Evolutionary conservation across 2,113 vertebrate genomes (phyloP).

Genomic region (Caranx melampygus): DNA sequence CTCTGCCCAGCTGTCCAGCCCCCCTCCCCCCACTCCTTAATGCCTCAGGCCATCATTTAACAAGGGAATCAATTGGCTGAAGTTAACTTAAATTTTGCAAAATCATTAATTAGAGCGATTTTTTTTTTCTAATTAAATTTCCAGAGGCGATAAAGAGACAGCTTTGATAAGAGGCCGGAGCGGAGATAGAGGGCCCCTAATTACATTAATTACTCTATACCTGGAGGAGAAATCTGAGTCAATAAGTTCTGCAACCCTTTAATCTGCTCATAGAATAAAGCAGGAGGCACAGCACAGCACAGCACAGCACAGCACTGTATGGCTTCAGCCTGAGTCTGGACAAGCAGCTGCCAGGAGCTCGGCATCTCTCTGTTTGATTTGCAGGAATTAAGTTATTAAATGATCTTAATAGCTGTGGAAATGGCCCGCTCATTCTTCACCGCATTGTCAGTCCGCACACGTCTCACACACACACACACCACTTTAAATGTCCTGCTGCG

Average conservation of each 20-base stretch:
- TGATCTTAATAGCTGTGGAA: constrained; percentile 49
- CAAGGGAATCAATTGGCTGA: constrained; percentile 41
- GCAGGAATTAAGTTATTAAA: constrained; percentile 55
- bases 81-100: constrained; percentile 58
- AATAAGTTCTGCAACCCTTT: constrained; percentile 51
- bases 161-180: constrained; percentile 55
- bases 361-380: constrained; percentile 25
- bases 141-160: constrained; percentile 63
- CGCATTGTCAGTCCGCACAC: constrained; percentile 41
- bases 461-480: constrained; percentile 13
- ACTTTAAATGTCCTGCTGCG: constrained; percentile 23
- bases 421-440: constrained; percentile 18
- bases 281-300: constrained; percentile 7
- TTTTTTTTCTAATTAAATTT: constrained; percentile 70
- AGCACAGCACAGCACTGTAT: background rate
- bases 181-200: constrained; percentile 61
- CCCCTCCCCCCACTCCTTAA: background rate
- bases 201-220: constrained; percentile 70
- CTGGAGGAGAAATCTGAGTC: constrained; percentile 63
- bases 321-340: constrained; percentile 8
- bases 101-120: constrained; percentile 69
- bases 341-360: background rate
- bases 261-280: constrained; percentile 49
- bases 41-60: constrained; percentile 17
- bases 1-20: constrained; percentile 12